A percentile compares a stretch with the other conserved stretches of the same genome.
Conservation (phyloP, 2,888 invertebrate genomes). For the Volucella zonaria region DNA sequence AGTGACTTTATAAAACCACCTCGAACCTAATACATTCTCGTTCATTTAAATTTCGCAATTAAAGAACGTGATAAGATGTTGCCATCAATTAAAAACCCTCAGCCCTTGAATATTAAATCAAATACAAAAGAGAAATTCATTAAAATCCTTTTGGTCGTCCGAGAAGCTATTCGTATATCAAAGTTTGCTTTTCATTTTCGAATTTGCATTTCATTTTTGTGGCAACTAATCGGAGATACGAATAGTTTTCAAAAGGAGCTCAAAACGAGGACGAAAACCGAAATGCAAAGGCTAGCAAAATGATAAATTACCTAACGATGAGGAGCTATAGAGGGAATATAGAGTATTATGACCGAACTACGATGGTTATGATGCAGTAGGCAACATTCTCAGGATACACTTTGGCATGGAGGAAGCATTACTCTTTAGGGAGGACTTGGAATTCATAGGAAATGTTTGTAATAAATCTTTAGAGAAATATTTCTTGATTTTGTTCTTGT, state of each 20-base stretch:
- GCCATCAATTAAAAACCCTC: too few relatives aligned
- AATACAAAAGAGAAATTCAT: too few relatives aligned
- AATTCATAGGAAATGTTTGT: conserved; percentile 42
- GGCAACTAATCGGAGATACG: too few relatives aligned
- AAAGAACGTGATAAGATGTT: too few relatives aligned
- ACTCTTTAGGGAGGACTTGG: background rate
- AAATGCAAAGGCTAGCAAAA: conserved; percentile 17
- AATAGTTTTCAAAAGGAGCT: background rate
- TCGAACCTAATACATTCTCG: too few relatives aligned
- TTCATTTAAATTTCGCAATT: too few relatives aligned
- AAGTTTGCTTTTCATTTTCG: too few relatives aligned
- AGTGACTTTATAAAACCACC: too few relatives aligned
- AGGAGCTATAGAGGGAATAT: background rate
- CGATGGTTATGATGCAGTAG: conserved; percentile 41
- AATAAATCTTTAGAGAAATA: conserved; percentile 47
- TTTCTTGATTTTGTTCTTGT: conserved; percentile 42
- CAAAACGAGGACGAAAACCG: conserved; percentile 17
- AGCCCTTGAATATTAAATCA: too few relatives aligned
- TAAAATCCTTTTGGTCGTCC: too few relatives aligned
- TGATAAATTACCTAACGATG: conserved; percentile 51
- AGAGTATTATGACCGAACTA: background rate
- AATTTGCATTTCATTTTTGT: too few relatives aligned
- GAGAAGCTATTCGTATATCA: too few relatives aligned
- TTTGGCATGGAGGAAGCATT: background rate
- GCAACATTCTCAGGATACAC: conserved; percentile 36